Evolutionary conservation across 2,888 invertebrate species (phyloP).

Genomic region (Harmothoe impar): DNA sequence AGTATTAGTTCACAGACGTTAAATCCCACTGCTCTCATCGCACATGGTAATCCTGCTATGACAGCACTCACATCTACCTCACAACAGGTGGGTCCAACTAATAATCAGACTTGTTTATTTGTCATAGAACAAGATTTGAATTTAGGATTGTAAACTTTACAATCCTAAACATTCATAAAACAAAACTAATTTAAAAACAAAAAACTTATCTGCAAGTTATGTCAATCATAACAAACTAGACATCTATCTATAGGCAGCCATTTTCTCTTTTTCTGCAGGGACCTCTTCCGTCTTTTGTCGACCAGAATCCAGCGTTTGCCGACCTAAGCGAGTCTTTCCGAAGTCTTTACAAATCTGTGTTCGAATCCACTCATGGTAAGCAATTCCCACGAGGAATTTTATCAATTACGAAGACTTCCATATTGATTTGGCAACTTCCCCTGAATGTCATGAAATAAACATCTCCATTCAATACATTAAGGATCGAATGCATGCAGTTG

Average conservation of each 20-base stretch:
- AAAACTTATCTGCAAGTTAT: no score
- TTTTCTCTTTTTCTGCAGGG: slow-evolving; percentile 22
- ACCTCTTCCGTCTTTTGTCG: slow-evolving; percentile 73
- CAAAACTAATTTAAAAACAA: no score
- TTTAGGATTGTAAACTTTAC: no score
- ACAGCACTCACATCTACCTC: not conserved
- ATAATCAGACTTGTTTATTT: no score
- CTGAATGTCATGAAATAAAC: not conserved
- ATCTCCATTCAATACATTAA: not conserved
- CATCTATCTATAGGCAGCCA: not conserved
- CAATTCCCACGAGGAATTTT: not conserved
- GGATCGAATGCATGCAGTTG: not conserved
- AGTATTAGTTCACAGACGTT: slow-evolving; percentile 42
- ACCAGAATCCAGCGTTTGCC: slow-evolving; percentile 76
- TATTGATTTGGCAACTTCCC: no score
- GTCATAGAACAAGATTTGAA: no score
- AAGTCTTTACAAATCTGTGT: slow-evolving; percentile 82
- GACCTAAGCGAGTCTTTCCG: slow-evolving; percentile 82
- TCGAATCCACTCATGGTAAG: slow-evolving; percentile 80
- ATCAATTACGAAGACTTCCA: not conserved
- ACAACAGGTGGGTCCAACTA: not conserved
- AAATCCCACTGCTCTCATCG: not conserved
- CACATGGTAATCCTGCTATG: slow-evolving; percentile 27
- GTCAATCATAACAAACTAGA: not conserved
- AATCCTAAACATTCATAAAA: no score